Base-by-base conservation (phyloP, 2,797 vertebrate genomes). In the Rhinella marina region DNA sequence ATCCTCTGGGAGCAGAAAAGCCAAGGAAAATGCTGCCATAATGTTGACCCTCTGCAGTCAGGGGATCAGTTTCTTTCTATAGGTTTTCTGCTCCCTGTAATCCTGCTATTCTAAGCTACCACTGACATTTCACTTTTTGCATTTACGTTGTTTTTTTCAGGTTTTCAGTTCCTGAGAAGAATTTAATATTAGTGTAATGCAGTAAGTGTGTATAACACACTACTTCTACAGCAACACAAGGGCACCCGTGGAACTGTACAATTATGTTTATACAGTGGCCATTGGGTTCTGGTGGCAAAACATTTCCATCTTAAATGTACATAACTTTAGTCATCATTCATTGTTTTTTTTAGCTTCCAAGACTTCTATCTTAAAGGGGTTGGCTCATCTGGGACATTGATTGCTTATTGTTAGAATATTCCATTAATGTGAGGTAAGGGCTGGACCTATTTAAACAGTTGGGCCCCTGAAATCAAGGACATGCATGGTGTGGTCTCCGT, bases 41-140 rank as follows among this genome's bases (percentile, higher is more conserved):
- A 25, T 32, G 27, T 27, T 79, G 81, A 79, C 81, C 81, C 73
- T n/a, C 27, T 54, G 73, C 41, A 68, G 61, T 50, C 68, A 21
- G 27, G 52, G 87, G 32, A 88, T 68, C 27, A 21, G 5, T 32
- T 87, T 87, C 16, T 54, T 56, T 54, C 41, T 19, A 52, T 64
- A 64, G 57, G 72, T 86, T 81, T 87, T 66, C 72, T 88, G 75
- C 23, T 56, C 72, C 62, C 8, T 88, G 79, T 70, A 78, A 78
- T 88, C 73, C 80, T 88, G 13, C 64, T 52, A 41, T 68, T 86
- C 29, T 19, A 21, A 86, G 62, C 61, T 32, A 62, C 32, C 62
- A 66, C 11, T 62, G 57, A 77, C 32, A 77, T 85, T 85, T 82
- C 64, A 82, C n/a, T 70, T 54, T 78, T 73, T 85, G 59, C 59